phyloP scores from a whole-genome alignment of 1,140 invertebrate genomes.

The Drosophila lacteicornis region DNA sequence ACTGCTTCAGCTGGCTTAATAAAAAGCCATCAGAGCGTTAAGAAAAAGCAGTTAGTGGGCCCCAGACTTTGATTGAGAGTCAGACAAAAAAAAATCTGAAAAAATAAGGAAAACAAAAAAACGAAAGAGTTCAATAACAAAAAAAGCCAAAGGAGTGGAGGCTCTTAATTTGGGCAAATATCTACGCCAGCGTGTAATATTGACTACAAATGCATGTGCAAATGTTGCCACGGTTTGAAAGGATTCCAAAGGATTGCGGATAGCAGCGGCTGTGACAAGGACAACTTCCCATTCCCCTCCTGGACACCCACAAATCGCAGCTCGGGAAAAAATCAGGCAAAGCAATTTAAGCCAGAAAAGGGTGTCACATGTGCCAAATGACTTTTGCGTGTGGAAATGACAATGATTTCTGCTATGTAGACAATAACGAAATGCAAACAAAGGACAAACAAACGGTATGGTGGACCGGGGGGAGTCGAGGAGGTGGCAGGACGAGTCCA shows the following conservation, averaged over 20 bases:
- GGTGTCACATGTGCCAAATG: constrained; percentile 83
- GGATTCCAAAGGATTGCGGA: constrained; percentile 45
- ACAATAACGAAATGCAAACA: constrained; percentile 83
- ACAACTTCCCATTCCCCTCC: background rate
- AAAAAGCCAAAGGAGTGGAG: constrained; percentile 23
- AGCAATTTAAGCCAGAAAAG: constrained; percentile 82
- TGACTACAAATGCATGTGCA: constrained; percentile 83
- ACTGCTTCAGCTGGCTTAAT: constrained; percentile 62
- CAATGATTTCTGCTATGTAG: constrained; percentile 81
- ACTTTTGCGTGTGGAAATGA: constrained; percentile 84
- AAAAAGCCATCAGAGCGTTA: constrained; percentile 71
- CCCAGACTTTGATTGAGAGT: constrained; percentile 65
- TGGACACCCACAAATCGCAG: constrained; percentile 9
- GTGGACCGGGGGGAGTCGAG: background rate
- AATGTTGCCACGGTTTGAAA: constrained; percentile 82
- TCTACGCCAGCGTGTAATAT: constrained; percentile 76
- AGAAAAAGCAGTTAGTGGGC: constrained; percentile 75
- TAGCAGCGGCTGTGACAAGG: constrained; percentile 52
- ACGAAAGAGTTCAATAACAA: constrained; percentile 29
- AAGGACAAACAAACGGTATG: constrained; percentile 48
- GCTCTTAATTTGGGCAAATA: constrained; percentile 79
- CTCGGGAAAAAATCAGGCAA: constrained; percentile 48
- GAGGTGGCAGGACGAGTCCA: constrained; percentile 63
- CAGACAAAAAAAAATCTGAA: constrained; percentile 4
- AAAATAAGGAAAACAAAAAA: constrained; percentile 3